A percentile compares a stretch with the other conserved stretches of the same genome.
These are phyloP conservation scores for Nettapus auritus DNA, from an alignment of 2,113 vertebrate genomes.

Conservation along the genomic window DNA sequence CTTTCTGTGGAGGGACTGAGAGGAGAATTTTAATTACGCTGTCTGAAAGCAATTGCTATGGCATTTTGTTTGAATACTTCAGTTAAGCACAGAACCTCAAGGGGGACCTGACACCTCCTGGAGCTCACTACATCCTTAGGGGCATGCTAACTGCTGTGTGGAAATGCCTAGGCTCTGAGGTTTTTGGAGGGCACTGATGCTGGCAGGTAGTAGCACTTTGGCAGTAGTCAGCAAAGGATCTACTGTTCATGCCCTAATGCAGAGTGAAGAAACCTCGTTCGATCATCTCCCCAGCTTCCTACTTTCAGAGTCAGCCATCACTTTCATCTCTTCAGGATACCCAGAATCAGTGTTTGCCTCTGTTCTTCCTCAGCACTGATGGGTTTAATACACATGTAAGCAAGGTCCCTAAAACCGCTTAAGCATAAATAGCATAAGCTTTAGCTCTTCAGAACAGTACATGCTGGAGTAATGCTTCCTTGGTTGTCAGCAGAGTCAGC, in stretches of 20 bases:
- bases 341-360: background rate
- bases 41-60: background rate
- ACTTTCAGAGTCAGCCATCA: background rate
- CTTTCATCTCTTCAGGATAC: background rate
- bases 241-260: background rate
- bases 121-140: background rate
- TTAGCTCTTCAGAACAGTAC: background rate
- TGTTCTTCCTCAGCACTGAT: background rate
- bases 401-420: background rate
- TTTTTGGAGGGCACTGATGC: background rate
- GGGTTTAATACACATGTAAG: slow-evolving; percentile 1
- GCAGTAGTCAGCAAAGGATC: background rate
- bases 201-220: background rate
- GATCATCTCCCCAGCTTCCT: background rate
- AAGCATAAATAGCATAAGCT: background rate
- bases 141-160: background rate
- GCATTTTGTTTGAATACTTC: background rate
- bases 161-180: background rate
- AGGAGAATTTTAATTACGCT: background rate
- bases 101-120: background rate
- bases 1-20: background rate
- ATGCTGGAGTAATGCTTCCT: slow-evolving; percentile 19
- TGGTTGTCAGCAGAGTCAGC: slow-evolving; percentile 3
- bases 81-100: background rate
- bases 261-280: background rate